Base-by-base conservation (phyloP, 1,140 invertebrate genomes). In the Ectropis grisescens region DNA sequence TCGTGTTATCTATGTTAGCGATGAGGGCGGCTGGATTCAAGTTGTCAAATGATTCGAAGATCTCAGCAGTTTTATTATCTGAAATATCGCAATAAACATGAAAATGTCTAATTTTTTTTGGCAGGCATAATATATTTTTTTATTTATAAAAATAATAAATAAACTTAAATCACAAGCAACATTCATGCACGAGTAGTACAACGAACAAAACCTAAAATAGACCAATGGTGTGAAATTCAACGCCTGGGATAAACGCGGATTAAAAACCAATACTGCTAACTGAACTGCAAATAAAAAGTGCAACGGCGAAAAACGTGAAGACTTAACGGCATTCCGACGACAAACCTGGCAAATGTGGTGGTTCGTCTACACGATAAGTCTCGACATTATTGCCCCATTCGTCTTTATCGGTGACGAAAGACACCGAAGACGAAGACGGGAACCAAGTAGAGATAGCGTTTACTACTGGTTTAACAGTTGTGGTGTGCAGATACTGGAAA, bases 11-110 rank as follows among this genome's bases (percentile, higher is more conserved):
- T 41, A 82, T 82, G 42, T 84, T 84, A 35, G 83, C 83, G 33
- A 82, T 84, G 29, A 89, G 54, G 1, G 88, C 87, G 31, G 87
- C 86, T 29, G 88, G 88, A 51, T 85, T 87, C 11, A 86, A 59
- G 11, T 67, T 83, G 38, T 88, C 87, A 43, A 88, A 83, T 4
- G 82, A 87, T 41, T 87, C 85, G n/a, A 85, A 65, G 37, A 85
- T 71, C 57, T 85, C 84, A n/a, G 84, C 71, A 8, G 76, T 75
- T 28, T 85, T 85, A 34, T 84, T 83, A 24, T 58, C 74, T 78
- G 62, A 38, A 75, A 75, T 48, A 27, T n/a, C n/a, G n/a, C n/a
- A n/a, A n/a, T n/a, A 28, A 34, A 34, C 37, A 25, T 12, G 13
- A 22, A 40, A 28, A 30, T 11, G 24, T 36, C n/a, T n/a, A n/a